Evolutionary conservation across 2,797 vertebrate species (phyloP).

Genomic region (Myoxocephalus aenaeus): DNA sequence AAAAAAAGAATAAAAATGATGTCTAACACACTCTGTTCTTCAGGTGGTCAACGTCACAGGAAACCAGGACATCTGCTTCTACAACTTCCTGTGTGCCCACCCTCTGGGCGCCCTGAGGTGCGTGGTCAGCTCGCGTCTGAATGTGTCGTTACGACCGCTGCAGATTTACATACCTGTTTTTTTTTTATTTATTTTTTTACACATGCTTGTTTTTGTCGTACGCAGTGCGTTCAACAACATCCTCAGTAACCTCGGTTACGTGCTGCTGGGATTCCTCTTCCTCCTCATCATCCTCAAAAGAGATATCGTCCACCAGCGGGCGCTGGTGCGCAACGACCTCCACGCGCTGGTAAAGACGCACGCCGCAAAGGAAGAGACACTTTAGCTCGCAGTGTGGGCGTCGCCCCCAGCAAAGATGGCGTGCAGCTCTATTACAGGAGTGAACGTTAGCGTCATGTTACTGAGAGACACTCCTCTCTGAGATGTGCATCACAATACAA

Average conservation of each 20-base stretch:
- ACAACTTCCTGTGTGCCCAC: conserved; percentile 97
- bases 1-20: neutral
- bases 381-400: neutral
- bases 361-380: conserved; percentile 27
- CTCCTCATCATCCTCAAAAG: conserved; percentile 93
- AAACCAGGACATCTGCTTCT: conserved; percentile 99
- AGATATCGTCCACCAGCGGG: conserved; percentile 92
- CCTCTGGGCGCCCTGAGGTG: conserved; percentile 95
- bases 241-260: conserved; percentile 96
- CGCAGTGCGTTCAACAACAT: conserved; percentile 98
- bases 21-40: conserved; percentile 12
- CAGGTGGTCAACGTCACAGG: conserved; percentile 97
- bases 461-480: too few relatives aligned
- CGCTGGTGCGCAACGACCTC: conserved; percentile 86
- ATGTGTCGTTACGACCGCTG: neutral
- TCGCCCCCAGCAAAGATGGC: neutral
- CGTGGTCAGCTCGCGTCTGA: neutral
- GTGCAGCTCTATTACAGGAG: neutral
- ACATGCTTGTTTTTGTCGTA: neutral
- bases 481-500: too few relatives aligned
- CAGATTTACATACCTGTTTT: neutral
- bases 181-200: neutral
- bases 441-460: too few relatives aligned
- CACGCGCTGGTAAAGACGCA: conserved; percentile 84
- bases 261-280: conserved; percentile 96